These are phyloP conservation scores for Armadillidium nasatum DNA, from an alignment of 1,140 invertebrate species.

Conservation along the genomic window DNA sequence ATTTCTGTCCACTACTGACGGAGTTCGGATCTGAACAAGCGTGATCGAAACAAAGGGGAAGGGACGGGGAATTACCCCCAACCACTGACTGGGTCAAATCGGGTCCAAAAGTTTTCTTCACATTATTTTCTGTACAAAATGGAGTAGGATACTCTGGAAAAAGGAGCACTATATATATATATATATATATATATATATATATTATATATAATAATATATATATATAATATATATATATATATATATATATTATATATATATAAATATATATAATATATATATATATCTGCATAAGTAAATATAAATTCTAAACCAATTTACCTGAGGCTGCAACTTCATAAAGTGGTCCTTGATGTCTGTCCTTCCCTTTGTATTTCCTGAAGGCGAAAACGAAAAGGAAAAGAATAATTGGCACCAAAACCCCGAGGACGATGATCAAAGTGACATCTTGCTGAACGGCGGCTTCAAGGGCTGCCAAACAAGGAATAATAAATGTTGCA, in stretches of 20 bases:
- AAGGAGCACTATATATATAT: background rate
- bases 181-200: too few relatives aligned
- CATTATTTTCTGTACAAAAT: constrained; percentile 10
- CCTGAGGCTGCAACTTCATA: constrained; percentile 83
- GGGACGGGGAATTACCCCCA: background rate
- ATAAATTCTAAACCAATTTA: constrained; percentile 50
- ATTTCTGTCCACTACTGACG: background rate
- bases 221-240: too few relatives aligned
- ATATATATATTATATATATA: too few relatives aligned
- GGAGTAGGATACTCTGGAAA: constrained; percentile 22
- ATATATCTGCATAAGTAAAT: too few relatives aligned
- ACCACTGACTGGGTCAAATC: constrained; percentile 9
- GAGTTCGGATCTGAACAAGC: background rate
- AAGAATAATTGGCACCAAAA: constrained; percentile 75
- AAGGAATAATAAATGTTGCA: too few relatives aligned
- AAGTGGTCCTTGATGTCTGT: constrained; percentile 71
- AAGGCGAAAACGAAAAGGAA: constrained; percentile 71
- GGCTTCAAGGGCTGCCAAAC: constrained; percentile 50
- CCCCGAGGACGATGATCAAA: constrained; percentile 79
- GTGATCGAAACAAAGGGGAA: background rate
- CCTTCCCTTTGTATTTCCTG: constrained; percentile 60
- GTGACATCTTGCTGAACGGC: constrained; percentile 68
- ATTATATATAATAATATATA: too few relatives aligned
- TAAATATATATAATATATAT: too few relatives aligned
- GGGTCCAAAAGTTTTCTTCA: constrained; percentile 18